Evolutionary conservation across 2,113 vertebrate species (phyloP), one percentile per base, ranked within the genome.

Genomic region (Butorides virescens): DNA sequence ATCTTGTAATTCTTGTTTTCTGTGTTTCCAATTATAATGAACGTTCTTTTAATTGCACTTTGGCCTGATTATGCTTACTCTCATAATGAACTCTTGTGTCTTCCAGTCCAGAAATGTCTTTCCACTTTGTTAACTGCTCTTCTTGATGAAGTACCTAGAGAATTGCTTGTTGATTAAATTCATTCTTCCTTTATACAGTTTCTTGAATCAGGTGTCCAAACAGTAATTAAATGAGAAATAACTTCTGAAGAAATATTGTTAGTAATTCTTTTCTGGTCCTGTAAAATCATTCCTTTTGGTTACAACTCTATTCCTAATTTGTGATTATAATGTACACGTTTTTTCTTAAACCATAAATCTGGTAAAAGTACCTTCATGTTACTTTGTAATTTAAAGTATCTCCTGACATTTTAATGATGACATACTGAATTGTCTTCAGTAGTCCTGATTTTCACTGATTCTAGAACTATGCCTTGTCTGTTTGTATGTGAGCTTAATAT

Each of bases 131-230:
- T 94, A 97, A 78, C 74, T 83, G 53, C 46, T 95, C 42, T 76
- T 91, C 86, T 85, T 97, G 95, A 95, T 94, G 77, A 95, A 97
- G 82, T 42, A 95, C 77, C 80, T 93, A 68, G 80, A 92, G 84
- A 95, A 96, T 79, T 92, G 65, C 63, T 91, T 95, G 88, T 82
- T 94, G 93, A 92, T 96, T 97, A 92, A 95, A 96, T 94, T 95
- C 46, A 49, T 88, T 77, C 71, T 71, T 95, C 46, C 71, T 94
- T 82, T 90, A 61, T 79, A 72, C 49, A 68, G 36, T 50, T 55
- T 94, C 73, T 94, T 55, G 73, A 85, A 93, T 90, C 77, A 91
- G 61, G 71, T 93, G 62, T 90, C 67, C 71, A 87, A 94, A 68
- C 23, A 89, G 44, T 91, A 96, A 96, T 95, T 93, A 95, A 89